phyloP scores from a whole-genome alignment of 2,888 invertebrate species.

The Thera britannica region DNA sequence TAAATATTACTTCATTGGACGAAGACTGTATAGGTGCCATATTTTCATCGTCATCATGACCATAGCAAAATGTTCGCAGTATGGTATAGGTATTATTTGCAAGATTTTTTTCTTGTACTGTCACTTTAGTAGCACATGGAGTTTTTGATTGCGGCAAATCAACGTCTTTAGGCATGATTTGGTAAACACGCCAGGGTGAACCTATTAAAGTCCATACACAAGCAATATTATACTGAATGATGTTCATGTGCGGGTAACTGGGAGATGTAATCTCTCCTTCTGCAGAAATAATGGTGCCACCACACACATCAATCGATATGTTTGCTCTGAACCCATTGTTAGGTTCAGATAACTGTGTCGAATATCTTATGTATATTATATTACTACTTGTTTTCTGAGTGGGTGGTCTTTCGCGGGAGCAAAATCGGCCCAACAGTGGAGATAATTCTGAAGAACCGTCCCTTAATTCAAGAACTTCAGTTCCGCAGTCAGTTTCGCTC shows the following conservation, averaged over 20 bases:
- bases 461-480: constrained; percentile 90
- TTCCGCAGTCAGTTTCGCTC: constrained; percentile 54
- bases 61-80: constrained; percentile 61
- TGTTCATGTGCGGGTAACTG: constrained; percentile 84
- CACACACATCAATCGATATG: constrained; percentile 85
- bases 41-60: constrained; percentile 42
- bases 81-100: constrained; percentile 56
- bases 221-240: constrained; percentile 82
- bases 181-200: constrained; percentile 50
- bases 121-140: constrained; percentile 66
- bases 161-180: constrained; percentile 56
- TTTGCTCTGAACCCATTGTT: constrained; percentile 91
- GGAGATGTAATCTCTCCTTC: constrained; percentile 88
- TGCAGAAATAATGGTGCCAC: constrained; percentile 86
- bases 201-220: constrained; percentile 90
- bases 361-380: constrained; percentile 88
- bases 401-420: constrained; percentile 83
- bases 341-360: constrained; percentile 88
- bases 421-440: constrained; percentile 87
- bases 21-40: constrained; percentile 57
- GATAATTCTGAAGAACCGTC: constrained; percentile 92
- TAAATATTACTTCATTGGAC: constrained; percentile 64
- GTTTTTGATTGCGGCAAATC: constrained; percentile 61
- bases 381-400: constrained; percentile 87
- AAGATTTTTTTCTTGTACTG: constrained; percentile 63